Base-by-base conservation (phyloP, 2,888 invertebrate species). In the Ecliptopera silaceata region DNA sequence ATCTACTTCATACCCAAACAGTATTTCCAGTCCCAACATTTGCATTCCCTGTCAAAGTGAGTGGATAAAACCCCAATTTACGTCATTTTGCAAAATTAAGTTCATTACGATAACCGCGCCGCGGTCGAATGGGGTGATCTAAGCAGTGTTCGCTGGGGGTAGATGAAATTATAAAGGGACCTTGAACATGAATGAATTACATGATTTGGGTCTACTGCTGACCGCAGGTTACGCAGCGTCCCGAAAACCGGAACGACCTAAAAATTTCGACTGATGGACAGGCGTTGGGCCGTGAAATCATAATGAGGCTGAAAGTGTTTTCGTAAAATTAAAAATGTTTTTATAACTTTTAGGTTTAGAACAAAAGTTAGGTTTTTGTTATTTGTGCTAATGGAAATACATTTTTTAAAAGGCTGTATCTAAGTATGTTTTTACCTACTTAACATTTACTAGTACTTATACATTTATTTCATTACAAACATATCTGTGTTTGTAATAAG, bases 31-130 rank as follows among this genome's bases (percentile, higher is more conserved):
- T 41, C 43, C 57, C 56, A 47, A 48, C 64, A 66, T 66, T 66
- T 66, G 66, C 64, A 66, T 66, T 61, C 55, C 54, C 53, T 31
- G 36, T 48, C 52, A 47, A 54, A 65, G 56, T 62, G 56, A 64
- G 62, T 59, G 41, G 56, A 65, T 63, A 64, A 61, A 58, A 59
- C 59, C 56, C 54, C 56, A 61, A 64, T 61, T 64, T 59, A 47
- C 59, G 57, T 58, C 57, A 63, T 64, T 61, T 59, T 41, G 32
- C 53, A 31, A 51, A 59, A 64, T 64, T 50, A 48, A 61, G 56
- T 61, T 61, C 61, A 61, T 61, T 58, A 59, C 47, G 50, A 56
- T 59, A 62, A 62, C 58, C 58, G 46, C 43, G 56, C 42, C 51
- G 50, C 26, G 44, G 31, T 20, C 48, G 52, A 61, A 61, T 50